Evolutionary conservation across 2,888 invertebrate species (phyloP), one percentile per base, ranked within the genome.

Genomic region (Ormyrus labotus): DNA sequence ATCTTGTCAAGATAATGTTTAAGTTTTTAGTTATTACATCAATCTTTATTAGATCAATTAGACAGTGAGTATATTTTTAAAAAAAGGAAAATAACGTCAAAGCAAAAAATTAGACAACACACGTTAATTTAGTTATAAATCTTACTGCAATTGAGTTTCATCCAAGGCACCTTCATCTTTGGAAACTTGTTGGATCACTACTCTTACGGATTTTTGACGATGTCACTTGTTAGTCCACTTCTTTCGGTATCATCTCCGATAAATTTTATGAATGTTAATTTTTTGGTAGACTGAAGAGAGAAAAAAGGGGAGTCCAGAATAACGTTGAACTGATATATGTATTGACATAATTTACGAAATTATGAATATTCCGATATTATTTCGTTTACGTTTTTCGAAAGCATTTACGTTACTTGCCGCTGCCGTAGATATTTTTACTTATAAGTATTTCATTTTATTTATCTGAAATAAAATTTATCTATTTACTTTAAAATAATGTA

Each of bases 161-260:
- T 11, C 78, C 65, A 65, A 45, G 63, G 65, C 53, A 65, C 58
- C 71, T 51, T 78, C 71, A 78, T 71, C 60, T 71, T 71, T 58
- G 58, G 58, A 50, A 50, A 51, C 19, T 45, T 6, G 51, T 45
- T 58, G 51, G 45, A 13, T 5, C 58, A 78, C 78, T 78, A 71
- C 64, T 78, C 65, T 64, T 51, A 2, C 45, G 13, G 58, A 71
- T 64, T 71, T 78, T 78, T 51, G 65, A 51, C 65, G 65, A 57
- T 65, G 71, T 65, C 58, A 71, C 71, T n/a, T 5, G 19, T 11
- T 45, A 50, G 48, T 19, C 48, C 68, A 53, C 45, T 53, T 68
- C 67, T 45, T 75, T 58, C 10, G 11, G 47, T 76, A 76, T 76
- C 69, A 53, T 69, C 11, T 5, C 13, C 60, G 76, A 76, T 76